Base-by-base conservation (phyloP, 1,140 invertebrate genomes). In the Alviniconcha marisindica region DNA sequence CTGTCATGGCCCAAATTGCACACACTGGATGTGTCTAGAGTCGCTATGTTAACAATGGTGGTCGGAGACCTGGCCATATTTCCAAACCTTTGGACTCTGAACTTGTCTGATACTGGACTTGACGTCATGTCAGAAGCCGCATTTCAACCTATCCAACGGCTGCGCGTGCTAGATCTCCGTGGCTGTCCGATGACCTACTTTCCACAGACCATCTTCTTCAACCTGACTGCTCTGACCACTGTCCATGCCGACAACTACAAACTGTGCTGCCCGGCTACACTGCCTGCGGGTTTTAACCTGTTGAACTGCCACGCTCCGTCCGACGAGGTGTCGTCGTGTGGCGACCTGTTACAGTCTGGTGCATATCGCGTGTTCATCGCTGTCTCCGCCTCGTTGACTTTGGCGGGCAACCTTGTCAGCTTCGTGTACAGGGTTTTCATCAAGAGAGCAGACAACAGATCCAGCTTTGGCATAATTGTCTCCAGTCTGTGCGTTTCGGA, bases 241-340 rank as follows among this genome's bases (percentile, higher is more conserved):
- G 56, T 88, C 5, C 66, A 63, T 4, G 60, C 84, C 24, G 87
- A 87, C 69, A 66, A 63, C 2, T 88, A 82, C 60, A 77, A 71
- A 24, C 42, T 89, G 24, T 89, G 88, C 40, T 89, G 88, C 56
- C n/a, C 31, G 33, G 33, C 28, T 10, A 40, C 81, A 2, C 84
- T 83, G 79, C 85, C 85, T 33, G 4, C 33, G 4, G n/a, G 63
- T 18, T 79, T 85, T 36, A n/a, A 81, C 18, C 24, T 28, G 4
- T 10, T 28, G 2, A 24, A 10, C 4, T 84, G 83, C 38, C 36
- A 60, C 33, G 83, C 83, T n/a, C 83, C 83, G 5, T 36, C 31
- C 31, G 71, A 84, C 38, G 83, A 85, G 44, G 77, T 89, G 40
- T 89, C 88, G 7, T 89, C 88, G 0, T 89, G 88, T 77, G 77